Base-by-base conservation (phyloP, 2,113 vertebrate species). In the Aramus guarauna region DNA sequence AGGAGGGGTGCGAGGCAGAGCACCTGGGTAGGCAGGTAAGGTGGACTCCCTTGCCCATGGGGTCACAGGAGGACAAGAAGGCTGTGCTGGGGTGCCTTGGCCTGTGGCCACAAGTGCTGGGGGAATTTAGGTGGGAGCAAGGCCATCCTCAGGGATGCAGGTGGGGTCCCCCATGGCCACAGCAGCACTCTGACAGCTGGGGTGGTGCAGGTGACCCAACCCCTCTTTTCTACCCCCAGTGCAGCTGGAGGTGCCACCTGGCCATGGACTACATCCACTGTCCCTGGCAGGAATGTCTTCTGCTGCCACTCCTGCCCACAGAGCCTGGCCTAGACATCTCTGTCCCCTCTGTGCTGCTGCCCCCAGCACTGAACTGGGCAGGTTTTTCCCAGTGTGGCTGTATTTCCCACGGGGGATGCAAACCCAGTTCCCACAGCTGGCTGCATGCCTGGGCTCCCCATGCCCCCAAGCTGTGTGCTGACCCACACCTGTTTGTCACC, bases 201-300 rank as follows among this genome's bases (percentile, higher is more conserved):
- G 8, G 22, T 1, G 0, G 10, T 52, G 59, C 1, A 1, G 16
- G 36, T 73, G 68, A 50, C 26, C 11, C 3, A 2, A 32, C 8
- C 4, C 5, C 17, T 34, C 27, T 67, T 43, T 59, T 36, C 45
- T 45, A 8, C 27, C 12, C 18, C 14, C 0, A 1, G 50, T 27
- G 50, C 50, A 15, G 50, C 36, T n/a, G 24, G 24, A 10, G 22
- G 14, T 58, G 41, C 50, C 8, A 9, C 16, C 7, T 41, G 67
- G 60, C 39, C 7, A 1, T 45, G 55, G 26, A 29, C 74, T 39
- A 27, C 66, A 55, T 47, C 64, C 14, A 3, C 47, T 30, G 14
- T 22, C 67, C 36, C 8, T 36, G 36, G 30, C 2, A 3, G 47
- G 58, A 73, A 63, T 9, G 17, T 21, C n/a, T 34, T 58, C 68